Percentiles rank a stretch among this genome's conserved stretches.
phyloP scores from a whole-genome alignment of 92 coral and sea anemone genomes.

The Palythoa grandiflora region DNA sequence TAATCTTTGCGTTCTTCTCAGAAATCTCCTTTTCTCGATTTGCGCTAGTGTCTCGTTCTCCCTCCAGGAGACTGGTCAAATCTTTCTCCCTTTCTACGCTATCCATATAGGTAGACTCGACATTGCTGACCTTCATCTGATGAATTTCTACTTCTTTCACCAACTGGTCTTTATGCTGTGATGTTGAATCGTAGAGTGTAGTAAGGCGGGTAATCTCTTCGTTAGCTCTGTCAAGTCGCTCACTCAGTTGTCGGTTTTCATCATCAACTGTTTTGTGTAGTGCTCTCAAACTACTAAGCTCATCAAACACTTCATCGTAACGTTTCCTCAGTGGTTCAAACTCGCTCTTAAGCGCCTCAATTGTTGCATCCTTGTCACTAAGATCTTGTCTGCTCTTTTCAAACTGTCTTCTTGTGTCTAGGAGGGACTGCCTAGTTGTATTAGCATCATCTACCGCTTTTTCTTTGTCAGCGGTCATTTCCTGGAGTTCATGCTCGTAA shows the following conservation, averaged over 20 bases:
- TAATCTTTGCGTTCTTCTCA: constrained; percentile 65
- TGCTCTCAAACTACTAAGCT: constrained; percentile 72
- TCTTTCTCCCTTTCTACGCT: constrained; percentile 76
- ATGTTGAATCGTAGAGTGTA: constrained; percentile 67
- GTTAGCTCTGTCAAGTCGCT: constrained; percentile 75
- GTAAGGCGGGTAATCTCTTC: constrained; percentile 82
- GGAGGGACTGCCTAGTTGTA: constrained; percentile 64
- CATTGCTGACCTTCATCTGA: constrained; percentile 78
- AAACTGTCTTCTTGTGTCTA: constrained; percentile 69
- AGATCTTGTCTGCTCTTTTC: constrained; percentile 82
- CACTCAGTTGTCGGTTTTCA: constrained; percentile 71
- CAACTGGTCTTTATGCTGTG: constrained; percentile 76
- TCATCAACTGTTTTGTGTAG: constrained; percentile 71
- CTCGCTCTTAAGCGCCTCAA: constrained; percentile 74
- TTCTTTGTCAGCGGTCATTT: constrained; percentile 72
- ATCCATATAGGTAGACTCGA: constrained; percentile 84
- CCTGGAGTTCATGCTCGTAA: constrained; percentile 74
- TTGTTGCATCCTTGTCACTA: constrained; percentile 74
- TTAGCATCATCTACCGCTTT: constrained; percentile 71
- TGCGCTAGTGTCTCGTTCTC: constrained; percentile 75
- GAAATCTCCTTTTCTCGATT: constrained; percentile 75
- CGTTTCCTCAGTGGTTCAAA: constrained; percentile 68
- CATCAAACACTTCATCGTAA: constrained; percentile 77
- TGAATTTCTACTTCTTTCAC: constrained; percentile 78
- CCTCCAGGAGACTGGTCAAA: constrained; percentile 66